Percentiles rank a stretch among this genome's conserved stretches.
Conservation (phyloP, 2,113 vertebrate genomes). For the Python bivittatus region DNA sequence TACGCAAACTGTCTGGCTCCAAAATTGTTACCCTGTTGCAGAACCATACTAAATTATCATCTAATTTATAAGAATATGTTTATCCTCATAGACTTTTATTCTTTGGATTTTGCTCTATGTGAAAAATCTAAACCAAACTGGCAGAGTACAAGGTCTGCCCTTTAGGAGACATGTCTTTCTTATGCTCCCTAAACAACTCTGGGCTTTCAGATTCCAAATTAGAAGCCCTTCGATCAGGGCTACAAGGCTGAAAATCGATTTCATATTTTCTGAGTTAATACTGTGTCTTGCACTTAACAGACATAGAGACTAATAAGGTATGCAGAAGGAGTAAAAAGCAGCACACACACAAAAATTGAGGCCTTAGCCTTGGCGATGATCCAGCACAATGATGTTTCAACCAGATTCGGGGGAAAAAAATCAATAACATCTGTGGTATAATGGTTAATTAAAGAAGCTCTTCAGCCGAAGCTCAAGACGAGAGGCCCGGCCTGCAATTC, state of each 20-base stretch:
- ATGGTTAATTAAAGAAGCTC: slow-evolving; percentile 99
- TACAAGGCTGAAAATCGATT: slow-evolving; percentile 95
- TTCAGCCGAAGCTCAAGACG: slow-evolving; percentile 93
- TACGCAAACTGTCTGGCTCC: not conserved
- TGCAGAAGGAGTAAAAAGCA: slow-evolving; percentile 90
- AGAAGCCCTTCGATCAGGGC: slow-evolving; percentile 83
- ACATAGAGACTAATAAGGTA: slow-evolving; percentile 98
- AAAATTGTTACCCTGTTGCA: not conserved
- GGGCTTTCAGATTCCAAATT: slow-evolving; percentile 85
- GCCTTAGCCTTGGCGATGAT: slow-evolving; percentile 90
- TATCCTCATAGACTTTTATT: slow-evolving; percentile 8
- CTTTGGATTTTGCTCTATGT: slow-evolving; percentile 37
- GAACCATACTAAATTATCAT: not conserved
- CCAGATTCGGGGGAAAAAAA: slow-evolving; percentile 88
- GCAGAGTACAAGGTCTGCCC: slow-evolving; percentile 70
- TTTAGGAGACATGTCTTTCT: slow-evolving; percentile 71
- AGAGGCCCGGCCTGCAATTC: slow-evolving; percentile 94
- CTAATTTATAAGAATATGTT: not conserved
- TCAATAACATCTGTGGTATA: slow-evolving; percentile 99
- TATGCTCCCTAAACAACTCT: slow-evolving; percentile 71
- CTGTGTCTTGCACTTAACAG: slow-evolving; percentile 90
- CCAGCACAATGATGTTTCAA: slow-evolving; percentile 94
- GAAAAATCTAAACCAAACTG: slow-evolving; percentile 41
- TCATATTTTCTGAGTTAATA: slow-evolving; percentile 97
- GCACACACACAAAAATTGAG: slow-evolving; percentile 78